phyloP scores from a whole-genome alignment of 1,140 invertebrate species.

The Psilanteris sp. region DNA sequence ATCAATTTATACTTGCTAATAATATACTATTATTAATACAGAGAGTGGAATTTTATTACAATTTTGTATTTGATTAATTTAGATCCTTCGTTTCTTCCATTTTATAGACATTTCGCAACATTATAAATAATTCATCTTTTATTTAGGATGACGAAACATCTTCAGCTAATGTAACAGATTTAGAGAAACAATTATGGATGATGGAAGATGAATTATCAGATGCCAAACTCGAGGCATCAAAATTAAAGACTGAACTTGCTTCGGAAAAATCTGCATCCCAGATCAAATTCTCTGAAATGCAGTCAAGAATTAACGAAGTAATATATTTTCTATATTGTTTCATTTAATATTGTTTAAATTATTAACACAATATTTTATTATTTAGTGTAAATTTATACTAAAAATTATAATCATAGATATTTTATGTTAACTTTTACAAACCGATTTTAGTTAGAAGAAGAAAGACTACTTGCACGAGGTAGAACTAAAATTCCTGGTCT shows the following conservation, averaged over 20 bases:
- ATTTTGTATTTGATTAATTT: no score
- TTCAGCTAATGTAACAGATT: constrained; percentile 80
- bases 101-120: no score
- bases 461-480: constrained; percentile 87
- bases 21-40: no score
- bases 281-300: constrained; percentile 93
- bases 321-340: no score
- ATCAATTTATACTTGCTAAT: no score
- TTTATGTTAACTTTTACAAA: no score
- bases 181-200: constrained; percentile 90
- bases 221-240: constrained; percentile 88
- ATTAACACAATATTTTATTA: no score
- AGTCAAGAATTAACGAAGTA: constrained; percentile 95
- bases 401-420: no score
- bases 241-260: constrained; percentile 92
- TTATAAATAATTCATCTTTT: no score
- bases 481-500: constrained; percentile 91
- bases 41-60: no score
- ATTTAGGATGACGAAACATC: constrained; percentile 78
- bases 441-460: constrained; percentile 88
- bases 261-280: constrained; percentile 93
- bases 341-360: background rate
- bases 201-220: constrained; percentile 95
- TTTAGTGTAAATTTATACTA: no score
- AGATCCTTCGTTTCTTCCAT: no score